A percentile compares a stretch with the other conserved stretches of the same genome.
Evolutionary conservation across 1,140 invertebrate genomes (phyloP).

Genomic region (Rhynchophorus ferrugineus): DNA sequence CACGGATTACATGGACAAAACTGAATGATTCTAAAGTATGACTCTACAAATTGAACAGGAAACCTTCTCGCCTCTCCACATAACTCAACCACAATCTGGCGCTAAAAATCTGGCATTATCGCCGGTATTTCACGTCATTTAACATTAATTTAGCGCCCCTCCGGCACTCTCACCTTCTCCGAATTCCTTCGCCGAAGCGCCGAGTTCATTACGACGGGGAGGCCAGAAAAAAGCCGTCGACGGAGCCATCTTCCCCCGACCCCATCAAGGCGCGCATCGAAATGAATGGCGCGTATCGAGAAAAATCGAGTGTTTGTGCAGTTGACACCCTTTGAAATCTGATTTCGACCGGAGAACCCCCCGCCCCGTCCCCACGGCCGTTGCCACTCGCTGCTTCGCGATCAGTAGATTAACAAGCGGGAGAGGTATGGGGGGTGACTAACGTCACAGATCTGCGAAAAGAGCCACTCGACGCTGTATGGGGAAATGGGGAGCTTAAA

Average conservation of each 20-base stretch:
- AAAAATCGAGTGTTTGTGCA: constrained; percentile 31
- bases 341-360: constrained; percentile 26
- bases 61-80: no score
- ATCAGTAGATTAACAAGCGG: no score
- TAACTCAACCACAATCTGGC: no score
- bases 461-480: constrained; percentile 22
- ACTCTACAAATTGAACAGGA: no score
- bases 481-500: constrained; percentile 30
- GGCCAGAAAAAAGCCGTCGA: constrained; percentile 12
- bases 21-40: no score
- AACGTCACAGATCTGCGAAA: constrained; percentile 23
- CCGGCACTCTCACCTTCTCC: no score
- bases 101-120: no score
- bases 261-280: constrained; percentile 22
- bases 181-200: neutral
- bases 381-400: no score
- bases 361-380: constrained; percentile 19
- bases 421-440: no score
- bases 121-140: no score
- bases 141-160: no score
- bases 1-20: no score
- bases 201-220: constrained; percentile 13
- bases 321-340: constrained; percentile 34
- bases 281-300: constrained; percentile 31
- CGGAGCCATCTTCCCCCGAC: constrained; percentile 7